Base-by-base conservation (phyloP, 2,113 vertebrate species). In the Vireo altiloquus region DNA sequence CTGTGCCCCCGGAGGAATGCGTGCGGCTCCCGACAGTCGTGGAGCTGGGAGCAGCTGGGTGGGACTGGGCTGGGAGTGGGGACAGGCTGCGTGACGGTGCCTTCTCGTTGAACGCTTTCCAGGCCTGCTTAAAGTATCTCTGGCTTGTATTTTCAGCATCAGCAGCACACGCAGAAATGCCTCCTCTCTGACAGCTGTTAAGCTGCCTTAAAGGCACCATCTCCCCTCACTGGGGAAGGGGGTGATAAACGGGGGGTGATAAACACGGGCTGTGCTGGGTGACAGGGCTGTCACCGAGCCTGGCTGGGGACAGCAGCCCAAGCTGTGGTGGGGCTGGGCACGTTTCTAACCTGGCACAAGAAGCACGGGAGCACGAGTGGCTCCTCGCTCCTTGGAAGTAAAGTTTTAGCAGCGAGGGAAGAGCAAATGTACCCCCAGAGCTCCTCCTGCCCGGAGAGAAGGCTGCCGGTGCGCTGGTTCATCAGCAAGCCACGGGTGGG, bases 141-240 rank as follows among this genome's bases (percentile, higher is more conserved):
- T 92, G 71, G 83, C 89, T 97, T 31, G 80, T 97, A 96, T 97
- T 98, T 97, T 95, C 86, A 97, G 87, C 95, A 87, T 74, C 90
- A 87, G 91, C 94, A 93, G 53, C 89, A 39, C 94, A 85, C 3
- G 82, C 87, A 89, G 92, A 95, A 97, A 97, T 95, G 75, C 95
- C 91, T 97, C 91, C 90, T 92, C 90, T 92, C 89, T 66, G 94
- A 47, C 92, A 97, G 90, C 95, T 90, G 35, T 88, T 92, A 49
- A 46, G 78, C 96, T 77, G 94, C 95, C 94, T 95, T 97, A 94
- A 97, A 96, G 93, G 94, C 93, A 91, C 78, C 92, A 68, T 56
- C 86, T 46, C 52, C 75, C 70, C 83, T 84, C 11, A 25, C 0
- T 57, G 76, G 91, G 35, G 66, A 63, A 47, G 56, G 40, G 72